phyloP scores from a whole-genome alignment of 2,113 vertebrate genomes.

The Psilopsiagon aymara region DNA sequence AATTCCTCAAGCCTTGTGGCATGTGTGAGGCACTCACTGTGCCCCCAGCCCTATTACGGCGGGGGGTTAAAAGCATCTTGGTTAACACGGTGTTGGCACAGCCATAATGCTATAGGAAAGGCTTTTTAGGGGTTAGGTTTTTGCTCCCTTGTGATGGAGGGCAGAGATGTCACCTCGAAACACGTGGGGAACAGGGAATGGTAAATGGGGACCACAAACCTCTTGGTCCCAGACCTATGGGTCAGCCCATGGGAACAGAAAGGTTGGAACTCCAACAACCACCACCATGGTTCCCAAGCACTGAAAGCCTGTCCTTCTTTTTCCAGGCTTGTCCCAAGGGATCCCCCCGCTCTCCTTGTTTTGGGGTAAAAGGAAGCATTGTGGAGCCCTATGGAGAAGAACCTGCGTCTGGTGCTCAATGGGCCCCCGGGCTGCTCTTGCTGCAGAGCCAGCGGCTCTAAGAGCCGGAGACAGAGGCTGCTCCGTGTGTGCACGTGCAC shows the following conservation, averaged over 20 bases:
- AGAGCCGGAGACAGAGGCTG: background rate
- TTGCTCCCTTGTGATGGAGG: background rate
- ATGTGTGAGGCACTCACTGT: background rate
- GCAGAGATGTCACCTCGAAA: background rate
- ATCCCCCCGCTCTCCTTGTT: background rate
- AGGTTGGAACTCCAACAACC: background rate
- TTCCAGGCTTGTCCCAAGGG: constrained; percentile 15
- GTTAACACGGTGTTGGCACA: fast-evolving
- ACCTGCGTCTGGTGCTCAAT: background rate
- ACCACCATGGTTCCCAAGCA: background rate
- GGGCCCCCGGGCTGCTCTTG: background rate
- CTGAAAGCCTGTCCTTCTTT: background rate
- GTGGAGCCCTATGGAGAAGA: background rate
- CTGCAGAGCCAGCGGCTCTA: background rate
- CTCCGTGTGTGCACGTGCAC: background rate
- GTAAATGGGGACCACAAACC: background rate
- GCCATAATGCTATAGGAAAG: background rate
- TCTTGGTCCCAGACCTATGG: background rate
- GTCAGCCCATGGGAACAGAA: background rate
- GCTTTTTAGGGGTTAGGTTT: background rate
- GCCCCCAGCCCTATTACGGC: background rate
- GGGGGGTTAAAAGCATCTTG: background rate
- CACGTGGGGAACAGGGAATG: background rate
- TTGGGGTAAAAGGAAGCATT: background rate
- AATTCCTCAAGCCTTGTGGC: background rate